Evolutionary conservation across 2,888 invertebrate genomes (phyloP).

Genomic region (Venustoraphidia nigricollis): DNA sequence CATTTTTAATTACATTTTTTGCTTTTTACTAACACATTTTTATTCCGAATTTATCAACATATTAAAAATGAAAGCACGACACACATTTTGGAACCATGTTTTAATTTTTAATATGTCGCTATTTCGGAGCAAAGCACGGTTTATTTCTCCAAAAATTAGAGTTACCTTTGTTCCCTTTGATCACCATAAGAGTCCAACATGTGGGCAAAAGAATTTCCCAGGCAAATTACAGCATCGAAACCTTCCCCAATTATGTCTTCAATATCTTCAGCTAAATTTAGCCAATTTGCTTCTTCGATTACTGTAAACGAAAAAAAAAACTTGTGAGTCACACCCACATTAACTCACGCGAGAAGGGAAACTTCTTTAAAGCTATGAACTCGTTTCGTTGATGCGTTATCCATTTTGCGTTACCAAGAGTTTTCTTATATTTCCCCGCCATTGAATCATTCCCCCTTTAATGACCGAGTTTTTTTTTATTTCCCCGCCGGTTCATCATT

Average conservation of each 20-base stretch:
- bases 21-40: too few relatives aligned
- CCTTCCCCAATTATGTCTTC: slow-evolving; percentile 42
- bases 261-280: slow-evolving; percentile 62
- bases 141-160: slow-evolving; percentile 1
- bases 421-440: too few relatives aligned
- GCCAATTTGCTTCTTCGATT: slow-evolving; percentile 86
- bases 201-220: slow-evolving; percentile 86
- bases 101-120: background rate
- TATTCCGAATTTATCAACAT: too few relatives aligned
- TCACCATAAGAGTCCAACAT: slow-evolving; percentile 66
- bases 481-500: too few relatives aligned
- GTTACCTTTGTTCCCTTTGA: slow-evolving; percentile 56
- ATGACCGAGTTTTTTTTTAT: too few relatives aligned
- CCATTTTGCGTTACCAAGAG: too few relatives aligned
- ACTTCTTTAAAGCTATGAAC: too few relatives aligned
- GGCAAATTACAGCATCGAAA: slow-evolving; percentile 79
- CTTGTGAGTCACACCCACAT: too few relatives aligned
- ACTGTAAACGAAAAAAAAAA: slow-evolving; percentile 34
- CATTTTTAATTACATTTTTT: too few relatives aligned
- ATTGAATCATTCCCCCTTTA: too few relatives aligned
- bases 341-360: background rate
- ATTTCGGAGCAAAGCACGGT: background rate
- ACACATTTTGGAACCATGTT: background rate
- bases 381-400: too few relatives aligned
- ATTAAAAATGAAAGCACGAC: background rate